phyloP scores from a whole-genome alignment of 2,113 vertebrate species.

The Xiphophorus hellerii region DNA sequence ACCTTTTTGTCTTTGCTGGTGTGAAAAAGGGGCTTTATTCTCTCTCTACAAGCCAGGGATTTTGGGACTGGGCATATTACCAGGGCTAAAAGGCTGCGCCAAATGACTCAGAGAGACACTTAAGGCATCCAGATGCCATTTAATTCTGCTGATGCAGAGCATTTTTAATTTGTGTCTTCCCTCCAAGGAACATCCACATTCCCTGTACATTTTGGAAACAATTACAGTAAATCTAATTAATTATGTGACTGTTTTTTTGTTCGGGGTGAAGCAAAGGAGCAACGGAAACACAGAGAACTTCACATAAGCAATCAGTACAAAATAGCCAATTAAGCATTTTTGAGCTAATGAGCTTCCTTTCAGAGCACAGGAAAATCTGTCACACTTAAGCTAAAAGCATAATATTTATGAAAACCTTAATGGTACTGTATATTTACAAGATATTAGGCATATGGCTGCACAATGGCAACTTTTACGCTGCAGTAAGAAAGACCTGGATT shows the following conservation, averaged over 20 bases:
- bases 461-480: no score
- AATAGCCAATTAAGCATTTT: conserved; percentile 18
- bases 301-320: conserved; percentile 26
- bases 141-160: conserved; percentile 52
- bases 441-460: no score
- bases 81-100: conserved; percentile 33
- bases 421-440: no score
- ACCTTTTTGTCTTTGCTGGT: conserved; percentile 38
- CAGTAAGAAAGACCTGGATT: no score
- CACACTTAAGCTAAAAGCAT: not conserved
- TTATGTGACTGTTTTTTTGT: not conserved
- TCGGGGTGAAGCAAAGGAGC: not conserved
- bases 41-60: conserved; percentile 45
- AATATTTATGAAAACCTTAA: not conserved
- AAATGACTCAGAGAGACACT: conserved; percentile 51
- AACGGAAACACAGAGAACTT: conserved; percentile 1
- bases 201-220: conserved; percentile 34
- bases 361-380: not conserved
- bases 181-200: conserved; percentile 9
- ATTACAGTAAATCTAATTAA: conserved; percentile 32
- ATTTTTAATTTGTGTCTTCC: conserved; percentile 20
- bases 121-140: conserved; percentile 52
- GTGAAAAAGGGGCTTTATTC: conserved; percentile 48
- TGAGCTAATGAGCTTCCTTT: conserved; percentile 9
- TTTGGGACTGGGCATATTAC: conserved; percentile 58